Evolutionary conservation across 2,113 vertebrate genomes (phyloP), one percentile per base, ranked within the genome.

Genomic region (Oncorhynchus gorbuscha): DNA sequence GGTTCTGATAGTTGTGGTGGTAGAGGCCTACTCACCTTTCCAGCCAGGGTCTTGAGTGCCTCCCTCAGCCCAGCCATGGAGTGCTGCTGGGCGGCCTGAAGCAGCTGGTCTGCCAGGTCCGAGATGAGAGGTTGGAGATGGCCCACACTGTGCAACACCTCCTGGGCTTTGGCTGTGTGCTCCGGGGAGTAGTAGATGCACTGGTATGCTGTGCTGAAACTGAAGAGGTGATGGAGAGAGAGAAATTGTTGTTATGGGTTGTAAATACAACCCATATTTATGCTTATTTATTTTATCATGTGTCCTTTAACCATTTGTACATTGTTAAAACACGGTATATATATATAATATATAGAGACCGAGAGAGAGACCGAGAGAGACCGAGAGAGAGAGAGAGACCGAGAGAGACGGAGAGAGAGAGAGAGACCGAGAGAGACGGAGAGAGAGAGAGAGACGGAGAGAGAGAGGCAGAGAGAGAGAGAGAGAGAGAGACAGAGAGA

Each of bases 181-280:
- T 98, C 96, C 73, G 98, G 97, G 87, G 98, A 97, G 92, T 98
- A 99, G 93, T 99, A 99, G 94, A 99, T 99, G 89, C 95, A 98
- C 90, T 99, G 98, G 92, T 97, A 99, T 28, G 95, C 95, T 62
- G 97, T 97, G 90, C 97, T 99, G 94, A 89, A 95, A 86, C 93
- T 93, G 86, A 16, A 72, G 75, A 24, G 84, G 64, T 76, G 14
- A 48, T 4, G 45, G 49, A 45, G 4, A 68, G 20, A 64, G 12
- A 68, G 4, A 69, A 14, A 79, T 28, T 28, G 28, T 28, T 28
- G 28, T 28, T 28, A 28, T 28, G 2, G 2, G 26, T 28, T 28
- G 26, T 28, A 28, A 28, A 28, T 28, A 28, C 26, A 28, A 28
- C 26, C 26, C 26, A 28, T 28, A 3, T 28, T 28, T 28, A 28